phyloP scores from a whole-genome alignment of 1,140 invertebrate species.

The Tetramorium parvispinum region DNA sequence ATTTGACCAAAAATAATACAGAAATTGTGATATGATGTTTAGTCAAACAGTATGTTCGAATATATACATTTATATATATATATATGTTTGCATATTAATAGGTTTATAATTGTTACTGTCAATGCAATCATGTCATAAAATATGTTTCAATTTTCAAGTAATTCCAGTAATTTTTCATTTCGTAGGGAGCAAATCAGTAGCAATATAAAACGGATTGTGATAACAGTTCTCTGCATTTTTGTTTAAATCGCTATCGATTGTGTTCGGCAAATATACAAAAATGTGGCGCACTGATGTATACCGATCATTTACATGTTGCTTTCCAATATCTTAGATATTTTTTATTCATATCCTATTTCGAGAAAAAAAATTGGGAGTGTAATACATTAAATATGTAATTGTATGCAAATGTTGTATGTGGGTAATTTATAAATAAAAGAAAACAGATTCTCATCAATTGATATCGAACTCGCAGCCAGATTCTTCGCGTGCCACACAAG shows the following conservation, averaged over 20 bases:
- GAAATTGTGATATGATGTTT: neutral
- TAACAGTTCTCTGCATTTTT: neutral
- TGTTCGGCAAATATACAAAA: neutral
- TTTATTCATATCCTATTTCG: neutral
- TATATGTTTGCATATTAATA: neutral
- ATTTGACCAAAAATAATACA: neutral
- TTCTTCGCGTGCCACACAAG: neutral
- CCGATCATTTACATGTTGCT: neutral
- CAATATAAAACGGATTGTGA: neutral
- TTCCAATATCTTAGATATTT: neutral
- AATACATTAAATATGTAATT: neutral
- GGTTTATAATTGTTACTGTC: neutral
- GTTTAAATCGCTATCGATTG: neutral
- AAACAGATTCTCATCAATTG: neutral
- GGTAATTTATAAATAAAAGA: constrained; percentile 14
- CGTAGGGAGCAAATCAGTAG: neutral
- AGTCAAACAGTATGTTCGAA: neutral
- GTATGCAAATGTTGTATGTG: neutral
- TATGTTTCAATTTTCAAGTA: neutral
- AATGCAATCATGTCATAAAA: neutral
- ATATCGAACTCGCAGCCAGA: neutral
- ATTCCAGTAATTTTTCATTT: neutral
- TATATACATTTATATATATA: neutral
- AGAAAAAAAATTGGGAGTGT: neutral
- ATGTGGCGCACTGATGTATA: neutral